A percentile compares a stretch with the other conserved stretches of the same genome.
These are phyloP conservation scores for Cyclophora punctaria DNA, from an alignment of 2,888 invertebrate species.

Conservation along the genomic window DNA sequence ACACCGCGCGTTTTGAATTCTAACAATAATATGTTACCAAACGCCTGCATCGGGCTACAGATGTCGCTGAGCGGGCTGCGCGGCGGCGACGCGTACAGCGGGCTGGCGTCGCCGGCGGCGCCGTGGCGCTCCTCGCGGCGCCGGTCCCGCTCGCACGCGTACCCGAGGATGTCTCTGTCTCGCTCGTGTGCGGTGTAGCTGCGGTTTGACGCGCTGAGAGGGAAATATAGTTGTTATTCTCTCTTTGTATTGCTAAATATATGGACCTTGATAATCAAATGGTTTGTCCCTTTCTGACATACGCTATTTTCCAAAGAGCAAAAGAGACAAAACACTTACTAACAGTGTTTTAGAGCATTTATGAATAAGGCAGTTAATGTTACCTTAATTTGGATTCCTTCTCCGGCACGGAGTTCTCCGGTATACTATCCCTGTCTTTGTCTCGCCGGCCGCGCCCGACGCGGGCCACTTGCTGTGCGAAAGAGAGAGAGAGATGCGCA, in stretches of 20 bases:
- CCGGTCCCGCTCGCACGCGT: slow-evolving; percentile 44
- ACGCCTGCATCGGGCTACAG: slow-evolving; percentile 56
- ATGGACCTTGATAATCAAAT: too few relatives aligned
- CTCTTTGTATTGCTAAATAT: too few relatives aligned
- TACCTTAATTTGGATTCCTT: slow-evolving; percentile 76
- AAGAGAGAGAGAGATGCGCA: slow-evolving; percentile 82
- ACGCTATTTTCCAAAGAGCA: too few relatives aligned
- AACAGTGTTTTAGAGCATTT: too few relatives aligned
- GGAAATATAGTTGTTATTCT: background rate
- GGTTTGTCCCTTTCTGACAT: too few relatives aligned
- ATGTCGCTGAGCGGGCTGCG: slow-evolving; percentile 82
- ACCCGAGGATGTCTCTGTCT: slow-evolving; percentile 49
- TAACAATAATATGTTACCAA: slow-evolving; percentile 19
- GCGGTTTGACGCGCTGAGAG: slow-evolving; percentile 19
- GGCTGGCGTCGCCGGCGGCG: slow-evolving; percentile 62
- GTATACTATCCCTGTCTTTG: slow-evolving; percentile 55
- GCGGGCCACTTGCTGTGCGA: slow-evolving; percentile 93
- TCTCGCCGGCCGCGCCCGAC: slow-evolving; percentile 82
- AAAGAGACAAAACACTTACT: too few relatives aligned
- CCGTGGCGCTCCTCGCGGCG: slow-evolving; percentile 78
- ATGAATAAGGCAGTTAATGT: slow-evolving; percentile 19
- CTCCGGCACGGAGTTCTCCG: slow-evolving; percentile 48
- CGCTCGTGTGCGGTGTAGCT: slow-evolving; percentile 59
- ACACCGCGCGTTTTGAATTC: background rate
- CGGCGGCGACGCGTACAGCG: slow-evolving; percentile 88